Percentiles rank a stretch among this genome's conserved stretches.
Evolutionary conservation across 2,888 invertebrate species (phyloP).

Genomic region (Acanthacorydalis orientalis): DNA sequence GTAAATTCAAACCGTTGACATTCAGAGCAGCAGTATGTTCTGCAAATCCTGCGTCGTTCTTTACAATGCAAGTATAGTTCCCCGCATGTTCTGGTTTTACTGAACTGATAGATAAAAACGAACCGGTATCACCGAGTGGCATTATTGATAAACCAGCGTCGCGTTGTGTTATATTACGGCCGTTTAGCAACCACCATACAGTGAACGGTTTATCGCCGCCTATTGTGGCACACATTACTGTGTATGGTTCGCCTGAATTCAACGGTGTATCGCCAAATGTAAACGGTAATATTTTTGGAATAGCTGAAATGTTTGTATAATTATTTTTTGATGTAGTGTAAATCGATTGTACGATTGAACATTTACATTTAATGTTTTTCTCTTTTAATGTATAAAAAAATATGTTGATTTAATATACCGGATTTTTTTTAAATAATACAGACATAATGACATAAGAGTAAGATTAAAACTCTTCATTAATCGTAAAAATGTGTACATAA

Average conservation of each 20-base stretch:
- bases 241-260: slow-evolving; percentile 40
- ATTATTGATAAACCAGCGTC: slow-evolving; percentile 5
- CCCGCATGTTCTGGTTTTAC: slow-evolving; percentile 43
- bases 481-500: no score
- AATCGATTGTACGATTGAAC: no score
- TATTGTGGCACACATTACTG: slow-evolving; percentile 39
- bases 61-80: slow-evolving; percentile 40
- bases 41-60: slow-evolving; percentile 35
- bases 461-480: no score
- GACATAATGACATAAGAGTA: no score
- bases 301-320: slow-evolving; percentile 15
- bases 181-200: slow-evolving; percentile 58
- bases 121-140: slow-evolving; percentile 7
- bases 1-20: slow-evolving; percentile 24
- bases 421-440: no score
- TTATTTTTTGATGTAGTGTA: not conserved
- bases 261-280: slow-evolving; percentile 41
- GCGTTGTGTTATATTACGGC: slow-evolving; percentile 26
- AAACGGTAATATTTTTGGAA: slow-evolving; percentile 26
- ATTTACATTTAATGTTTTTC: no score
- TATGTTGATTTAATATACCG: no score
- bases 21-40: slow-evolving; percentile 32
- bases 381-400: no score
- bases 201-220: slow-evolving; percentile 56
- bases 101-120: slow-evolving; percentile 39